Percentiles rank a stretch among this genome's conserved stretches.
phyloP scores from a whole-genome alignment of 2,113 vertebrate genomes.

The Furnarius figulus region DNA sequence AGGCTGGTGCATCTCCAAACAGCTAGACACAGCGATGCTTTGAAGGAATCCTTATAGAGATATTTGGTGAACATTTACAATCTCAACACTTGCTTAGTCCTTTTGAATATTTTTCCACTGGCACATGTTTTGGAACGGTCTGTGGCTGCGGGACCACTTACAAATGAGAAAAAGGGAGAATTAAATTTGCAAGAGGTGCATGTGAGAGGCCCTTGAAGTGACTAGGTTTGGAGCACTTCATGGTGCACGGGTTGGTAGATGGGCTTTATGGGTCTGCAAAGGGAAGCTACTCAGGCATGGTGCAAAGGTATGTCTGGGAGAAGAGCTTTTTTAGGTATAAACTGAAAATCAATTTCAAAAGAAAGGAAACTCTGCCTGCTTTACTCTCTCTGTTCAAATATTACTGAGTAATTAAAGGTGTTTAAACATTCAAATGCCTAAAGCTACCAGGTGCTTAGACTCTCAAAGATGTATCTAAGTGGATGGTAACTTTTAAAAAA shows the following conservation, averaged over 20 bases:
- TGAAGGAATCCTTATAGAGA: not conserved
- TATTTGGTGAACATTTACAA: not conserved
- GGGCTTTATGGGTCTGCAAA: not conserved
- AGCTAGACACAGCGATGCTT: not conserved
- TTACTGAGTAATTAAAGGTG: not conserved
- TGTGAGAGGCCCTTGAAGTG: not conserved
- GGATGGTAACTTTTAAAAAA: not conserved
- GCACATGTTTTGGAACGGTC: not conserved
- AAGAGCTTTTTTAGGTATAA: not conserved
- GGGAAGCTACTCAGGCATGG: not conserved
- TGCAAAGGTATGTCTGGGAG: not conserved
- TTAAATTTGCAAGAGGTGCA: not conserved
- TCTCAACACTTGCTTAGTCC: not conserved
- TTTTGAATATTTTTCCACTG: not conserved
- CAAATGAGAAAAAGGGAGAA: not conserved
- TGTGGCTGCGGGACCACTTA: not conserved
- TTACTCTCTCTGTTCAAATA: not conserved
- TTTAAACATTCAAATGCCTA: too few species aligned
- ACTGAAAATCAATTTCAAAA: not conserved
- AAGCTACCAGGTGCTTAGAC: not conserved
- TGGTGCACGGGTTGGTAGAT: not conserved
- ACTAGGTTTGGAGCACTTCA: not conserved
- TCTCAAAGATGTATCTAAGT: not conserved
- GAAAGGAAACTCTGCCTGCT: not conserved
- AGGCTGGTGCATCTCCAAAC: not conserved